A percentile compares a stretch with the other conserved stretches of the same genome.
These are phyloP conservation scores for Rana temporaria DNA, from an alignment of 2,113 vertebrate species.

Conservation along the genomic window DNA sequence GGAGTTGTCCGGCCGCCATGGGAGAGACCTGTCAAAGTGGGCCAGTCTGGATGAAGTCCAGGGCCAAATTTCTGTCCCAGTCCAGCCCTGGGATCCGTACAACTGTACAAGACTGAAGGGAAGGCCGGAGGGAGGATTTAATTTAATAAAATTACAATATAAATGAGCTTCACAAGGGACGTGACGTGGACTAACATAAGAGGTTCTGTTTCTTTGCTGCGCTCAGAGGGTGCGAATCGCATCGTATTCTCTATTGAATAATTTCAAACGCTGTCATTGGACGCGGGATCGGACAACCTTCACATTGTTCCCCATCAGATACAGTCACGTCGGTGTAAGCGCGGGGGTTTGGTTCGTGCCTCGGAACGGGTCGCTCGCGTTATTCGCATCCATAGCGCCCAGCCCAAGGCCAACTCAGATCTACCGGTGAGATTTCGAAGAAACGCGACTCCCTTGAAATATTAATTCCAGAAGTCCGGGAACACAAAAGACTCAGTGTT, in stretches of 20 bases:
- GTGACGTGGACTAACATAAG: background rate
- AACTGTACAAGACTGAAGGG: too few relatives aligned
- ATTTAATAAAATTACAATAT: too few relatives aligned
- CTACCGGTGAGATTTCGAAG: slow-evolving; percentile 11
- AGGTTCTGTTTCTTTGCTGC: background rate
- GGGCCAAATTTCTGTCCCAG: too few relatives aligned
- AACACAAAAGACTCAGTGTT: slow-evolving; percentile 11
- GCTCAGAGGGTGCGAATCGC: background rate
- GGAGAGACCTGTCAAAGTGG: too few relatives aligned
- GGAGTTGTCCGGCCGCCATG: too few relatives aligned
- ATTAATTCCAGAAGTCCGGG: slow-evolving; percentile 15
- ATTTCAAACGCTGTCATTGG: background rate
- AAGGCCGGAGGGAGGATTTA: too few relatives aligned
- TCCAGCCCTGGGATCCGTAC: too few relatives aligned
- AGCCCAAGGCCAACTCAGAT: slow-evolving; percentile 16
- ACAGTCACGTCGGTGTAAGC: slow-evolving; percentile 8
- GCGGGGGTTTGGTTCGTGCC: background rate
- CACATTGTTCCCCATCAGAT: slow-evolving; percentile 12
- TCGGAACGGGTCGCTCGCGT: background rate
- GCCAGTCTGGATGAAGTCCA: too few relatives aligned
- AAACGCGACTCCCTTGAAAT: background rate
- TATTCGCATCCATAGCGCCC: background rate
- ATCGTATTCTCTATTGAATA: slow-evolving; percentile 14
- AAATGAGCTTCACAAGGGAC: too few relatives aligned
- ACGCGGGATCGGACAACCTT: background rate